Percentiles rank a stretch among this genome's conserved stretches.
These are phyloP conservation scores for Endotricha flammealis DNA, from an alignment of 2,888 invertebrate species.

Conservation along the genomic window DNA sequence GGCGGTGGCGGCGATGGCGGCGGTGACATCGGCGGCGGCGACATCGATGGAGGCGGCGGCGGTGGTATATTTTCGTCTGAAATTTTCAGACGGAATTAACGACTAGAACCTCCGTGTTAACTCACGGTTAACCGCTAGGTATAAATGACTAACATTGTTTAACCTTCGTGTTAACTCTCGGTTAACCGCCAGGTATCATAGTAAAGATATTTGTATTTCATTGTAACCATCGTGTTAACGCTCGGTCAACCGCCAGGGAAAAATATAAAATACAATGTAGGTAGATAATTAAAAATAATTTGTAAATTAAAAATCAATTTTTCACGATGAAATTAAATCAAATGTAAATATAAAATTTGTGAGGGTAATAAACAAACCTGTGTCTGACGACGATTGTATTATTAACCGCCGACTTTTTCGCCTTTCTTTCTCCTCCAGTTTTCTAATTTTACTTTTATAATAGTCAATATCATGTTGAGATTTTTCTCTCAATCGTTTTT, in stretches of 20 bases:
- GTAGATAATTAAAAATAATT: neutral
- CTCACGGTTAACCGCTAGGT: constrained; percentile 1
- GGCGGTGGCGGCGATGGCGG: neutral
- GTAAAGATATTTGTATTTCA: neutral
- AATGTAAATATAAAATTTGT: neutral
- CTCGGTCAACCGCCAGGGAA: neutral
- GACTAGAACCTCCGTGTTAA: constrained; percentile 1
- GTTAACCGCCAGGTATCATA: constrained; percentile 7
- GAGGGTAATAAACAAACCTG: neutral
- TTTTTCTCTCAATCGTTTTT: too few relatives aligned
- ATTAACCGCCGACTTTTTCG: too few relatives aligned
- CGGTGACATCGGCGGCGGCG: constrained; percentile 11
- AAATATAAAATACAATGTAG: neutral
- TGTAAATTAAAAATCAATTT: neutral
- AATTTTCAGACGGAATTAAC: neutral
- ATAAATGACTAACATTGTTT: neutral
- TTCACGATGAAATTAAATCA: too few relatives aligned
- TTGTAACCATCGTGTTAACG: constrained; percentile 1
- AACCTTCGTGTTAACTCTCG: constrained; percentile 7
- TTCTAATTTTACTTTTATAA: too few relatives aligned
- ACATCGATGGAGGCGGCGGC: neutral
- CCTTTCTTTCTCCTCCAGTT: too few relatives aligned
- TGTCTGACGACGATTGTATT: neutral
- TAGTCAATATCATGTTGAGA: too few relatives aligned
- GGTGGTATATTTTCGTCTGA: neutral